These are phyloP conservation scores for Rhabditoides inermis DNA, from an alignment of 2,888 invertebrate species.

Conservation along the genomic window DNA sequence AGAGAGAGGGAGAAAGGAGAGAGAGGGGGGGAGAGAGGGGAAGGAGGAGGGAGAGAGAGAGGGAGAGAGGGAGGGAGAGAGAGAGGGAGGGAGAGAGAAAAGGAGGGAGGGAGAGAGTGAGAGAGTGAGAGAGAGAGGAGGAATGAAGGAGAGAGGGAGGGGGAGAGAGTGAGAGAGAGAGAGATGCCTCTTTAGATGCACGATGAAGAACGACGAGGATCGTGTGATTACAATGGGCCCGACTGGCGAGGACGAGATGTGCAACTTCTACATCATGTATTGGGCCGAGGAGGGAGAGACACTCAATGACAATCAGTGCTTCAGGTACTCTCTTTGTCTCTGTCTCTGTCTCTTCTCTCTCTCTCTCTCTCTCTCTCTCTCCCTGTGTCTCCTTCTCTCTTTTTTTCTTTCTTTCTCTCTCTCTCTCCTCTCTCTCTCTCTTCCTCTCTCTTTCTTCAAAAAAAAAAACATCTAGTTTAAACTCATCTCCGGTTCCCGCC, in stretches of 20 bases:
- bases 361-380: too few relatives aligned
- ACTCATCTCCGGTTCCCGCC: slow-evolving; percentile 12
- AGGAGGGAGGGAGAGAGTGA: too few relatives aligned
- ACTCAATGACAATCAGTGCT: background rate
- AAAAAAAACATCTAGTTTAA: too few relatives aligned
- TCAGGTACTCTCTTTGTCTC: background rate
- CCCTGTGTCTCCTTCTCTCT: too few relatives aligned
- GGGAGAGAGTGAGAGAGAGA: too few relatives aligned
- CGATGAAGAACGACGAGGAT: slow-evolving; percentile 47
- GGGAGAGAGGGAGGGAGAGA: background rate
- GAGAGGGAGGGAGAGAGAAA: background rate
- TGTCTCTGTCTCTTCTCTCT: too few relatives aligned
- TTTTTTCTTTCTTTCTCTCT: slow-evolving; percentile 1
- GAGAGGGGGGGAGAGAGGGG: background rate
- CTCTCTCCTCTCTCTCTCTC: background rate
- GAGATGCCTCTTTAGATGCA: slow-evolving; percentile 36
- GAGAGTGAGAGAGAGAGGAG: background rate
- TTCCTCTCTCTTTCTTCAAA: background rate
- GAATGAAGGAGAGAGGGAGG: background rate
- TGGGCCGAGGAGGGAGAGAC: slow-evolving; percentile 37
- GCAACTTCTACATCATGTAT: slow-evolving; percentile 54
- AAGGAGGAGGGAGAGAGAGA: background rate
- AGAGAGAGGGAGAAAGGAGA: background rate
- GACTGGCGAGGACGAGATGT: slow-evolving; percentile 53
- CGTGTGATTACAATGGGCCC: slow-evolving; percentile 39